Conservation (phyloP, 2,797 vertebrate species). For the Chelon auratus region DNA sequence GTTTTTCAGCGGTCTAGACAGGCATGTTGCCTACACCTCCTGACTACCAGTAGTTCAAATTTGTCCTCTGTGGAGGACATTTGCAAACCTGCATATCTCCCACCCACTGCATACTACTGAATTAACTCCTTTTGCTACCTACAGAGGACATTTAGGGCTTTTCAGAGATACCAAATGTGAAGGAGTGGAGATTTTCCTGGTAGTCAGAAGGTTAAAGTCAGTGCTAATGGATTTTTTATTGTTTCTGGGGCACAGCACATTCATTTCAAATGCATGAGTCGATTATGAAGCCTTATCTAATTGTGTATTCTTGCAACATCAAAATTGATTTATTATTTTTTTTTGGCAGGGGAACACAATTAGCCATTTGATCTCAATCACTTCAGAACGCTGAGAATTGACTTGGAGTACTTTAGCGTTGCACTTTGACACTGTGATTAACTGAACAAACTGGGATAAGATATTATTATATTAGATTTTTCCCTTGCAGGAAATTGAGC, state of each 20-base stretch:
- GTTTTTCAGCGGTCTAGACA: neutral
- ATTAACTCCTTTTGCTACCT: no score
- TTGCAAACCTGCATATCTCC: no score
- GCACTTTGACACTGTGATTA: slow-evolving; percentile 27
- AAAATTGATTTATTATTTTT: neutral
- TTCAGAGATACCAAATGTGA: no score
- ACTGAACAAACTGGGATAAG: slow-evolving; percentile 33
- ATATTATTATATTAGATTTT: slow-evolving; percentile 29
- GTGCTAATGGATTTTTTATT: neutral
- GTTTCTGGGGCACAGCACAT: neutral
- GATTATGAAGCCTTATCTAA: neutral
- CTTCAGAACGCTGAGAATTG: slow-evolving; percentile 21
- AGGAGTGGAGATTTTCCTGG: no score
- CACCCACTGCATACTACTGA: no score
- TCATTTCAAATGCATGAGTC: neutral
- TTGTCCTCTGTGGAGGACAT: no score
- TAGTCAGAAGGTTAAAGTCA: neutral
- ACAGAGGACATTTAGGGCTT: no score
- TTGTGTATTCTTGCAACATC: neutral
- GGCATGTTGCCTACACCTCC: neutral
- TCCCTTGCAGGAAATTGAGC: slow-evolving; percentile 23
- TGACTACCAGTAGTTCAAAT: no score
- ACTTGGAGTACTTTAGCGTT: slow-evolving; percentile 19
- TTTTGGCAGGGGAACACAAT: slow-evolving; percentile 1
- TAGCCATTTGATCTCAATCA: slow-evolving; percentile 8